Conservation (phyloP, 2,113 vertebrate species). For the Zootoca vivipara region DNA sequence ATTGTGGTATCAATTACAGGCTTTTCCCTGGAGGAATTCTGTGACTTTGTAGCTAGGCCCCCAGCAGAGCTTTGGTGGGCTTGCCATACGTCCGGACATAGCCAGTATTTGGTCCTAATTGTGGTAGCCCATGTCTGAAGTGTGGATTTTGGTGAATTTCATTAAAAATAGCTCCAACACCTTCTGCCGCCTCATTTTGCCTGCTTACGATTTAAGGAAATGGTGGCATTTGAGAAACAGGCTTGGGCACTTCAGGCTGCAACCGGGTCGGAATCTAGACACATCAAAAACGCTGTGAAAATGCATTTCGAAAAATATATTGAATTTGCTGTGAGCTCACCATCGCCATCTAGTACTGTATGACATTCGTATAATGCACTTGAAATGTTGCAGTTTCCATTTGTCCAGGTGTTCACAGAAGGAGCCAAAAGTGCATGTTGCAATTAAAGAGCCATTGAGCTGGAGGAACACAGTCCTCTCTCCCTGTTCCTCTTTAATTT, state of each 20-base stretch:
- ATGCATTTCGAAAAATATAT: too few relatives aligned
- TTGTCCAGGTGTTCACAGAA: background rate
- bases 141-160: too few relatives aligned
- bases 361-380: too few relatives aligned
- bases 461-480: background rate
- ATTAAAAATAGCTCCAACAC: too few relatives aligned
- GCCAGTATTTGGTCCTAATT: background rate
- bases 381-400: too few relatives aligned
- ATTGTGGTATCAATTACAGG: background rate
- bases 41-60: background rate
- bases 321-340: too few relatives aligned
- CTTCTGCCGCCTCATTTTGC: too few relatives aligned
- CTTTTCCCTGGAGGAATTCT: background rate
- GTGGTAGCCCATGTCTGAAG: too few relatives aligned
- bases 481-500: background rate
- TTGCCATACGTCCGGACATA: background rate
- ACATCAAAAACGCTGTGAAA: too few relatives aligned
- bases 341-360: too few relatives aligned
- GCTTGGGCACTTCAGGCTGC: background rate
- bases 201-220: background rate
- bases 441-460: background rate
- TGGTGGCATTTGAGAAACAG: background rate
- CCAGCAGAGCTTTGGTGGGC: background rate
- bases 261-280: background rate
- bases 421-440: background rate